Conservation (phyloP, 2,888 invertebrate genomes). For the Lepidochrysops patricia region DNA sequence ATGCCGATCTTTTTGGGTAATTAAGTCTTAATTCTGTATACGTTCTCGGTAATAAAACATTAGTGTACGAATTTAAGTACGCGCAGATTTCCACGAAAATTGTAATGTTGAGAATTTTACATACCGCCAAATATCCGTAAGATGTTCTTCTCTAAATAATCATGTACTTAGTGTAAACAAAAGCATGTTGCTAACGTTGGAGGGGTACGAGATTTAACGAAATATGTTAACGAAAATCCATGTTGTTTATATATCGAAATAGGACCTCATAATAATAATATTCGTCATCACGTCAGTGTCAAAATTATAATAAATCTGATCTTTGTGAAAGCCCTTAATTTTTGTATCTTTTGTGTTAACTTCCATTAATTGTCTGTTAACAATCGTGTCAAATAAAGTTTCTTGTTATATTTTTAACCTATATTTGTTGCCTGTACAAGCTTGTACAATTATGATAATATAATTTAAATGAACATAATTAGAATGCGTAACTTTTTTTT, state of each 20-base stretch:
- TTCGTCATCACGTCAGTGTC: no score
- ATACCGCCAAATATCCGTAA: background rate
- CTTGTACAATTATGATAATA: background rate
- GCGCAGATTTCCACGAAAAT: background rate
- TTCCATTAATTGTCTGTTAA: no score
- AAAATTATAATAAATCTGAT: background rate
- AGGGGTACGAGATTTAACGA: no score
- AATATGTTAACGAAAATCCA: no score
- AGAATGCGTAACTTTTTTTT: background rate
- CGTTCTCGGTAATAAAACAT: slow-evolving; percentile 1
- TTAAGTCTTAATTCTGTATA: background rate
- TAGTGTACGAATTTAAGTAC: background rate
- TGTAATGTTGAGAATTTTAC: background rate
- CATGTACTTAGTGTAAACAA: background rate
- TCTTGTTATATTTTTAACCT: no score
- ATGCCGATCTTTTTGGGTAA: background rate
- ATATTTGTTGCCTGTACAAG: no score
- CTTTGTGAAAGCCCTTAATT: background rate
- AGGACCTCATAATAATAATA: no score
- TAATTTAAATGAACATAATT: background rate
- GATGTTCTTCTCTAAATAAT: background rate
- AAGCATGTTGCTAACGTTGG: background rate
- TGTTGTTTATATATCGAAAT: no score
- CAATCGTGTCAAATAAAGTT: no score
- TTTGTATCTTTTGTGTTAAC: background rate